A percentile compares a stretch with the other conserved stretches of the same genome.
These are phyloP conservation scores for Diacarnus erythraeanus DNA, from an alignment of 37 sponge, comb jelly and placozoan genomes.

Conservation along the genomic window DNA sequence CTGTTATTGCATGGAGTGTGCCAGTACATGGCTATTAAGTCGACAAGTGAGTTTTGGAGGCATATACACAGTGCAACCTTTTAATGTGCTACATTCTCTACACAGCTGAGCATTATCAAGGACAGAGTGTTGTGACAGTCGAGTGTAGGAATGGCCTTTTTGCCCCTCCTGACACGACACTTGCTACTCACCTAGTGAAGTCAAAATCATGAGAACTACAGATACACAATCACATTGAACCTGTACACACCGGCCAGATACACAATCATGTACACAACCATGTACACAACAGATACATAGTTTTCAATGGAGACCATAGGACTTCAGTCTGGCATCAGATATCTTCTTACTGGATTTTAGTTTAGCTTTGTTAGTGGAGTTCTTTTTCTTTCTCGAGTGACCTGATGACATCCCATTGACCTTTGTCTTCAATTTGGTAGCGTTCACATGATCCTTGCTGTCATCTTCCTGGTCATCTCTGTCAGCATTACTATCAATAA, in stretches of 20 bases:
- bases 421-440: background rate
- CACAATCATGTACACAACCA: background rate
- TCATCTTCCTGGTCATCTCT: too few relatives aligned
- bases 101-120: slow-evolving; percentile 26
- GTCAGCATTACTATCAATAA: too few relatives aligned
- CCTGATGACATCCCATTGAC: too few relatives aligned
- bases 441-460: background rate
- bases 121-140: slow-evolving; percentile 9
- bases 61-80: background rate
- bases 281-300: background rate
- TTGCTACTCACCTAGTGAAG: background rate
- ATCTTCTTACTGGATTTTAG: background rate
- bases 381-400: background rate
- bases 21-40: slow-evolving; percentile 46
- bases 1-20: slow-evolving; percentile 60
- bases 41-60: slow-evolving; percentile 42
- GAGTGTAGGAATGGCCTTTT: slow-evolving; percentile 16
- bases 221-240: background rate
- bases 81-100: background rate
- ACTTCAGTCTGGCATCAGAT: slow-evolving; percentile 29
- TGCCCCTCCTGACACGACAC: background rate
- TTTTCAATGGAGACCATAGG: slow-evolving; percentile 9
- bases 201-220: background rate
- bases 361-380: background rate
- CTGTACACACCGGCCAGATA: background rate